Evolutionary conservation across 1,140 invertebrate genomes (phyloP).

Genomic region (Grapholita molesta): DNA sequence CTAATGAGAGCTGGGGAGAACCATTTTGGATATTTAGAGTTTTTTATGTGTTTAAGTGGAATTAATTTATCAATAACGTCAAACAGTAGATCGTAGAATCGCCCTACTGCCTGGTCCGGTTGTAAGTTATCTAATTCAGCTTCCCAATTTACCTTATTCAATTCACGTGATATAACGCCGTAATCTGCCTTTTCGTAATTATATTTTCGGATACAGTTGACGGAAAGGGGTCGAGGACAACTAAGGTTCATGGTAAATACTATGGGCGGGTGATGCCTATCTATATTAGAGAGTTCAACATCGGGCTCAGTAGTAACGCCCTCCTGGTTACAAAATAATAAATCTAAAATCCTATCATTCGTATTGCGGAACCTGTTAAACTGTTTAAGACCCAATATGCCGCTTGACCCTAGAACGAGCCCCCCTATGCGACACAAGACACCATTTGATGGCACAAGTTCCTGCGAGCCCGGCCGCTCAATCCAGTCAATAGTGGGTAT

Average conservation of each 20-base stretch:
- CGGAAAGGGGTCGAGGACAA: not conserved
- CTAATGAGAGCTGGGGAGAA: not conserved
- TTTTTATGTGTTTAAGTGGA: not conserved
- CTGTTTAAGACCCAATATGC: not conserved
- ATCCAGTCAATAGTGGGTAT: not conserved
- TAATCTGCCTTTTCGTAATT: constrained; percentile 1
- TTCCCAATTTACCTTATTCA: not conserved
- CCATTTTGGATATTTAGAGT: not conserved
- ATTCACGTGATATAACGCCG: not conserved
- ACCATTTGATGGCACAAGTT: not conserved
- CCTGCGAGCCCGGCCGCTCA: not conserved
- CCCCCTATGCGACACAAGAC: not conserved
- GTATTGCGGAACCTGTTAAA: not conserved
- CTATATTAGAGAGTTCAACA: not conserved
- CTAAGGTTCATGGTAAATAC: not conserved
- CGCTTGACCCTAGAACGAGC: not conserved
- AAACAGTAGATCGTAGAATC: not conserved
- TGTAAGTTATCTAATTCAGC: not conserved
- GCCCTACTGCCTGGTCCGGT: not conserved
- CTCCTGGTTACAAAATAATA: not conserved
- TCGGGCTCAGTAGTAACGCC: not conserved
- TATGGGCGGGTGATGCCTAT: not conserved
- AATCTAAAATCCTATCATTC: not conserved
- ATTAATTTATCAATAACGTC: not conserved
- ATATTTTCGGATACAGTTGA: not conserved